Evolutionary conservation across 2,113 vertebrate genomes (phyloP).

Genomic region (Oncorhynchus mykiss): DNA sequence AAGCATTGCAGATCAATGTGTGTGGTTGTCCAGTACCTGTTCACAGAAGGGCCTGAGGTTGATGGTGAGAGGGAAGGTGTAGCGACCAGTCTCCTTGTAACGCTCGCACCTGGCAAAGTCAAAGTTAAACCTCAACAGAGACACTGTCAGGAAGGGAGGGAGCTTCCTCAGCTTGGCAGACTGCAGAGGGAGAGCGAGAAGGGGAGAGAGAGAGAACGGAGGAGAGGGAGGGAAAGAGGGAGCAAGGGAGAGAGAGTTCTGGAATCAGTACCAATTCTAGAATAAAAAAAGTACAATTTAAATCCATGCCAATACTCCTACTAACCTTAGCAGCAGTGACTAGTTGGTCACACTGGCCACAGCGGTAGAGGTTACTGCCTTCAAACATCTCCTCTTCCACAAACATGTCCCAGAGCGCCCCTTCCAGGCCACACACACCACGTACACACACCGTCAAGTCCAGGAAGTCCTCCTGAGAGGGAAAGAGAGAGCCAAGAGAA

Average conservation of each 20-base stretch:
- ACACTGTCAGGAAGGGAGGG: constrained; percentile 93
- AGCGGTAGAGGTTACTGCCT: constrained; percentile 90
- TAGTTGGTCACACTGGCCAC: constrained; percentile 82
- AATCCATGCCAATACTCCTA: background rate
- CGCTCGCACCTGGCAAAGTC: constrained; percentile 91
- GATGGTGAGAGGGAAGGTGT: constrained; percentile 84
- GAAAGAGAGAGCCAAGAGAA: background rate
- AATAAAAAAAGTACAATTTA: no score
- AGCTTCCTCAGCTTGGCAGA: constrained; percentile 90
- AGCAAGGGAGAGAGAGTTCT: no score
- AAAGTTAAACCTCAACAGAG: constrained; percentile 94
- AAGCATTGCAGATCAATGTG: no score
- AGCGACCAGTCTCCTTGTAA: constrained; percentile 91
- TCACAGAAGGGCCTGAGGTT: constrained; percentile 92
- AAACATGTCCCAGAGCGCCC: constrained; percentile 93
- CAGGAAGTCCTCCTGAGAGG: constrained; percentile 88
- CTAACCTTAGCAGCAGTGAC: constrained; percentile 90
- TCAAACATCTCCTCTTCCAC: constrained; percentile 93
- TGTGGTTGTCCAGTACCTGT: constrained; percentile 72
- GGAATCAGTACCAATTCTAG: no score
- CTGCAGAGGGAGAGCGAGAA: constrained; percentile 58
- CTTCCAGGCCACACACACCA: constrained; percentile 84
- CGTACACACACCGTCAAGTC: constrained; percentile 90
- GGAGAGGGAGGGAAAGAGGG: background rate
- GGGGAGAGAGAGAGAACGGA: background rate